A percentile compares a stretch with the other conserved stretches of the same genome.
phyloP scores from a whole-genome alignment of 2,113 vertebrate genomes.

The Scalopus aquaticus region DNA sequence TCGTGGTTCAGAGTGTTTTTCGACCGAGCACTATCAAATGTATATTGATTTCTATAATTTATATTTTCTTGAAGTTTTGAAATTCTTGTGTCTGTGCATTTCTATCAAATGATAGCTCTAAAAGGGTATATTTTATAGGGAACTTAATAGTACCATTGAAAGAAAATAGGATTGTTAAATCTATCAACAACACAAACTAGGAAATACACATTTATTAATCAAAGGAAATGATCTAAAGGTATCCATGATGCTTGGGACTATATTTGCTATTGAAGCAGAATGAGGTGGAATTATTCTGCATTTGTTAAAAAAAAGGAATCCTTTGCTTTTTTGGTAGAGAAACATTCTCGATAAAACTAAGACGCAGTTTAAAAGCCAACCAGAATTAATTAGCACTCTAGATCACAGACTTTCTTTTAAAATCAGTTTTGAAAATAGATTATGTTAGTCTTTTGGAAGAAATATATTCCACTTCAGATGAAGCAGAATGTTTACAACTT shows the following conservation, averaged over 20 bases:
- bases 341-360: background rate
- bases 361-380: background rate
- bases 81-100: background rate
- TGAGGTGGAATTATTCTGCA: background rate
- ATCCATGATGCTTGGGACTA: fast-evolving
- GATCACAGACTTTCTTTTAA: background rate
- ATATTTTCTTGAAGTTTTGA: background rate
- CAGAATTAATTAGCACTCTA: background rate
- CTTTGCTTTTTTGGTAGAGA: background rate
- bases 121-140: background rate
- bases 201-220: background rate
- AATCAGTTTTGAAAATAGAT: background rate
- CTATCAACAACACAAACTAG: background rate
- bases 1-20: background rate
- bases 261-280: background rate
- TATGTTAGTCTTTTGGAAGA: background rate
- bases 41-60: background rate
- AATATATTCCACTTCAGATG: background rate
- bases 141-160: background rate
- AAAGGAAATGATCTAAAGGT: background rate
- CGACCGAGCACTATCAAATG: background rate
- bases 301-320: background rate
- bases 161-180: background rate
- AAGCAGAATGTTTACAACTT: background rate
- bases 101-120: background rate